Base-by-base conservation (phyloP, 2,888 invertebrate genomes). In the Cephus sareptanus region DNA sequence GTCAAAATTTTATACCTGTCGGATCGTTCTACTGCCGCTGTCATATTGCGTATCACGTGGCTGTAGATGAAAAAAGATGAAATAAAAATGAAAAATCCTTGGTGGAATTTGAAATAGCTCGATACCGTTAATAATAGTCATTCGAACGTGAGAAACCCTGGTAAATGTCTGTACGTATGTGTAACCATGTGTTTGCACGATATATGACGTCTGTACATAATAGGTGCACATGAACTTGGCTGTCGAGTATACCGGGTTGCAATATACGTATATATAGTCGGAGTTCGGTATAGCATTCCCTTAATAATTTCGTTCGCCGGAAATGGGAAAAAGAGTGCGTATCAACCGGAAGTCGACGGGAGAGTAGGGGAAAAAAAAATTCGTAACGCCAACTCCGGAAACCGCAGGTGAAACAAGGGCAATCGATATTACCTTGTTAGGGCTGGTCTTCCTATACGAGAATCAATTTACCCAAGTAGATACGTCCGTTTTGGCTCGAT, bases 221-320 rank as follows among this genome's bases (percentile, higher is more conserved):
- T 56, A 56, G 23, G 23, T 9, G 23, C 34, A 69, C 11, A 33
- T 34, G 76, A 0, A 35, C 33, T 76, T 71, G 30, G 30, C 31
- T 37, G 30, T 71, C 33, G 40, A 76, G 34, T 33, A 71, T 31
- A 56, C 56, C 23, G 23, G 56, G 9, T 56, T 23, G 56, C 9
- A 56, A 23, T 23, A 15, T 40, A 9, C 23, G 4, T 56, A 56
- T 23, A 6, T 56, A 56, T 56, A 23, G 23, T 56, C 23, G 23
- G 56, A 56, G 15, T 23, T 23, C 2, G 9, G 23, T 56, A 56
- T 23, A 56, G 2, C 23, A 23, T 56, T 23, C 56, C 56, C 81
- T 85, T 84, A 83, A 84, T 79, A 77, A 85, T 83, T 81, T 78
- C 80, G 80, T 77, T 56, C 35, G 74, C 71, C 79, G 81, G 80